phyloP scores from a whole-genome alignment of 2,797 vertebrate genomes.

The Phataginus tetradactyla region DNA sequence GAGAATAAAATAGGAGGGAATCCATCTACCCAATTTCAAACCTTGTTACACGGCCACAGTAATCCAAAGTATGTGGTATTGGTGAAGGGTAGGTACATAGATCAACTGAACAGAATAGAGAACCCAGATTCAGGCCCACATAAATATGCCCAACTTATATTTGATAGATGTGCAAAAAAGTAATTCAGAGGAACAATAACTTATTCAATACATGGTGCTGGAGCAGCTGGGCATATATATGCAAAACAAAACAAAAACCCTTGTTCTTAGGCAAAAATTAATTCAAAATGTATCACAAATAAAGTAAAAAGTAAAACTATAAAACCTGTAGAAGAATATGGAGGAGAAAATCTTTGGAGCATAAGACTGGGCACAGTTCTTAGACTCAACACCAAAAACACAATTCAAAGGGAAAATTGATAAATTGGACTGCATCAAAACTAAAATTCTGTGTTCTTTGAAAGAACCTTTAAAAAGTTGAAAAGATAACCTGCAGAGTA shows the following conservation, averaged over 20 bases:
- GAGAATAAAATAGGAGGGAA: not conserved
- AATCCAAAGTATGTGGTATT: fast-evolving
- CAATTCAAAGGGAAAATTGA: not conserved
- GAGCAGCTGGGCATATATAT: not conserved
- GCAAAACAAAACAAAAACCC: not conserved
- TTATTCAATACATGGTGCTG: not conserved
- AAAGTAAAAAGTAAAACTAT: not conserved
- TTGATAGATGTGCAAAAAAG: not conserved
- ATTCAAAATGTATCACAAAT: not conserved
- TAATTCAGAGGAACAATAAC: not conserved
- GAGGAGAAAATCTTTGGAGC: not conserved
- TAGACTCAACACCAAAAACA: not conserved
- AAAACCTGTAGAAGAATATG: not conserved
- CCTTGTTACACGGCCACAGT: fast-evolving
- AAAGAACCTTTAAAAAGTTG: not conserved
- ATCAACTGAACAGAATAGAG: not conserved
- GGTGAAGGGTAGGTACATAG: not conserved
- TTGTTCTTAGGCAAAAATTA: not conserved
- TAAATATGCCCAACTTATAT: not conserved
- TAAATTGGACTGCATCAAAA: not conserved
- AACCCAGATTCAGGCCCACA: not conserved
- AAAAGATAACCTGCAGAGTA: not conserved
- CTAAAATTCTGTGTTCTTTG: not conserved
- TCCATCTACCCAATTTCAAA: not conserved
- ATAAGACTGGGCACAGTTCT: not conserved